Base-by-base conservation (phyloP, 2,797 vertebrate species). In the Trematomus bernacchii region DNA sequence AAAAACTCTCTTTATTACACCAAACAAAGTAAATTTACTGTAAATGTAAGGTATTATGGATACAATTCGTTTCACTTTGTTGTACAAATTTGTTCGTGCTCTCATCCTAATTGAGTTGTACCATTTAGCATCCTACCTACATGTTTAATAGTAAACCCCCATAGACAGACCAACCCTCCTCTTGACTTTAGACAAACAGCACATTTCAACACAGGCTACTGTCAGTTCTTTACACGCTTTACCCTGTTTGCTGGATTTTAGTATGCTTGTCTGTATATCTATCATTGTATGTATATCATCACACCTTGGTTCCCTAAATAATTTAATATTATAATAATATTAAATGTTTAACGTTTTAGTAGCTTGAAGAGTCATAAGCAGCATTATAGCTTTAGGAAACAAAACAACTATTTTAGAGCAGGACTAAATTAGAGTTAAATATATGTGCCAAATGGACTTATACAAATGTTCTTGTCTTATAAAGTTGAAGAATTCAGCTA, bases 1-100 rank as follows among this genome's bases (percentile, higher is more conserved):
- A 88, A 86, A 8, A 37, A 9, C 2, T 13, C 2, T 2, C 14
- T 80, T 66, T 46, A 10, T 67, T 46, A 21, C 10, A 4, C n/a
- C 6, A 64, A 3, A 40, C 0, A 0, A 4, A 42, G 0, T 16
- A 0, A 3, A 40, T 65, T 5, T 67, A 2, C 12, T 51, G 5
- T 13, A 9, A 4, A 60, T 2, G 58, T 43, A 16, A 16, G 33
- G 3, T 5, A 72, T 51, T 37, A 3, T 55, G 23, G 4, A 30
- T 51, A n/a, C 2, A n/a, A 44, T 44, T 0, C 3, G 6, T 10
- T 18, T 0, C 8, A 46, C 6, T 44, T 58, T 47, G 13, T 50
- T 51, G 1, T 37, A 50, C 10, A 46, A 19, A 47, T 27, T 12
- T 59, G 10, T 6, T 18, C 9, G 3, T 54, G 23, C n/a, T 70